Conservation (phyloP, 1,140 invertebrate species). For the Drosophila kohkoa region DNA sequence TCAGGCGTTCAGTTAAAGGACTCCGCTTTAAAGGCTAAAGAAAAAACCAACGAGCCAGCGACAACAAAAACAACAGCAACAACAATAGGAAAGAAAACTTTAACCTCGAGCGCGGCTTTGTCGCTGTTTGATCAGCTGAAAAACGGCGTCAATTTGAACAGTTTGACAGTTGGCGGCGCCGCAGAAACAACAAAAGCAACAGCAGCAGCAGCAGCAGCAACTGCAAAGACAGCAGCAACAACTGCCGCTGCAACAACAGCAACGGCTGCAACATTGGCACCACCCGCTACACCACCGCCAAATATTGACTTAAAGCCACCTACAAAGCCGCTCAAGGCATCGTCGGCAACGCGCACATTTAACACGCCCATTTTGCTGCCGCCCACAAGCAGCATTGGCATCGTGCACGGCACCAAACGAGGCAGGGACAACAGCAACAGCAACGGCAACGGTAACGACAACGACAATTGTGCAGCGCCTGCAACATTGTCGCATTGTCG, state of each 20-base stretch:
- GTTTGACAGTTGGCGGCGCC: slow-evolving; percentile 63
- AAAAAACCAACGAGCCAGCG: slow-evolving; percentile 23
- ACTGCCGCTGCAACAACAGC: slow-evolving; percentile 22
- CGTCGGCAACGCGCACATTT: slow-evolving; percentile 42
- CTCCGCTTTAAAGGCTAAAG: slow-evolving; percentile 51
- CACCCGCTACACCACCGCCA: slow-evolving; percentile 36
- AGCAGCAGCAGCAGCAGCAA: slow-evolving; percentile 7
- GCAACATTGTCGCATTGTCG: neutral
- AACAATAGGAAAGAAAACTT: slow-evolving; percentile 50
- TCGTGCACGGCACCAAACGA: slow-evolving; percentile 69
- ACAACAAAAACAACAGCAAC: slow-evolving; percentile 19
- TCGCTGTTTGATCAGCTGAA: slow-evolving; percentile 84
- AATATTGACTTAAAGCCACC: slow-evolving; percentile 68
- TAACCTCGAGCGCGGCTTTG: slow-evolving; percentile 63
- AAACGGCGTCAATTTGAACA: slow-evolving; percentile 77
- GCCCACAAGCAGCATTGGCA: slow-evolving; percentile 55
- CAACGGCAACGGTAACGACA: neutral
- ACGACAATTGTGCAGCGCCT: neutral
- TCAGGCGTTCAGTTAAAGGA: slow-evolving; percentile 63
- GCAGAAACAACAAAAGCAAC: slow-evolving; percentile 27
- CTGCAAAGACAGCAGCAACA: neutral
- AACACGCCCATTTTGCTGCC: slow-evolving; percentile 47
- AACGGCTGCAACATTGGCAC: slow-evolving; percentile 35
- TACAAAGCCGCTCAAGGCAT: slow-evolving; percentile 42
- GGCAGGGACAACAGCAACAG: slow-evolving; percentile 19